Evolutionary conservation across 2,888 invertebrate species (phyloP), one percentile per base, ranked within the genome.

Genomic region (Meloe dianella): DNA sequence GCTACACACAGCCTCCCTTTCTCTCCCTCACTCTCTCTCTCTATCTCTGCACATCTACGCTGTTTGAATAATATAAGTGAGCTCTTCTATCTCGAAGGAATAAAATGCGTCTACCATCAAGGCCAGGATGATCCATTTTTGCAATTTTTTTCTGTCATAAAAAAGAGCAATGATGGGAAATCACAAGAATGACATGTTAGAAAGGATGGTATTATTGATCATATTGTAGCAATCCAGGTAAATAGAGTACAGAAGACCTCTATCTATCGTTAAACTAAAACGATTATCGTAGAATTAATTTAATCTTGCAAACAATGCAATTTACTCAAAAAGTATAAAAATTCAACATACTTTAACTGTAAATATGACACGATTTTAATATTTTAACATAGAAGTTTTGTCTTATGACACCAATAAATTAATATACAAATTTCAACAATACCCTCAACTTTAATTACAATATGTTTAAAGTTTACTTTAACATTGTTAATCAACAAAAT

Each of bases 1-100:
- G 65, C 65, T 62, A 5, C 7, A 41, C 5, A 41, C 56, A 51
- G 29, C 54, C 57, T 57, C 29, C 17, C 17, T 41, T 9, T 20
- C 3, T 20, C 47, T 10, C 38, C 4, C 38, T 41, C 38, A 5
- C 6, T 41, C 38, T 41, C n/a, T 17, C 4, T n/a, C 6, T 41
- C 38, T n/a, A 6, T 6, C 4, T 41, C n/a, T 10, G 20, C 20
- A 17, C 17, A 41, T 12, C 41, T 5, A n/a, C n/a, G 8, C 41
- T 17, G 1, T 41, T 41, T 7, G 2, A 35, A 30, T 10, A 35
- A 14, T 12, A 35, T 12, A 12, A 35, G 35, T 27, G 4, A 2
- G 14, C 12, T 35, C 2, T 4, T 35, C 35, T 35, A 27, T 27
- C 27, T 2, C 2, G 27, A 4, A 4, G 27, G 27, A 27, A 27